These are phyloP conservation scores for Coremacera marginata DNA, from an alignment of 2,888 invertebrate species.

Conservation along the genomic window DNA sequence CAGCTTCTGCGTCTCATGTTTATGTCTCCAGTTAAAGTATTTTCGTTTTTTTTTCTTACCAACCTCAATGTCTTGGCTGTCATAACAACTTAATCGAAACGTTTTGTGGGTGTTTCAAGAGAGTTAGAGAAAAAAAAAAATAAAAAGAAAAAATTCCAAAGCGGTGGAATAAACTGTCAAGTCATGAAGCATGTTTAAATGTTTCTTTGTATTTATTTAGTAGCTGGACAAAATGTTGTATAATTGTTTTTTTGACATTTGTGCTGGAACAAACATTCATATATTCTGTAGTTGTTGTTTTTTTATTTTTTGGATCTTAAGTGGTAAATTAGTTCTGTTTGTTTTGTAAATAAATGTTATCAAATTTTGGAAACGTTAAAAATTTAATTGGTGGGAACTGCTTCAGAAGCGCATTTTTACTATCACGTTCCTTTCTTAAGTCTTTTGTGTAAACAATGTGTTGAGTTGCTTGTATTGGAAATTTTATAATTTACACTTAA, in stretches of 20 bases:
- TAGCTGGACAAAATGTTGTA: constrained; percentile 6
- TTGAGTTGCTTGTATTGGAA: too few relatives aligned
- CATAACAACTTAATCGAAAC: constrained; percentile 32
- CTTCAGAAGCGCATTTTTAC: too few relatives aligned
- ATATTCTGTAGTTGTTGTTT: not conserved
- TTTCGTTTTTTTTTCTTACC: too few relatives aligned
- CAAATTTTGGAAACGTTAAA: too few relatives aligned
- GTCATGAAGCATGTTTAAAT: constrained; percentile 2
- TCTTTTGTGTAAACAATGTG: too few relatives aligned
- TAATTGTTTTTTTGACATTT: not conserved
- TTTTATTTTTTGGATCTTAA: not conserved
- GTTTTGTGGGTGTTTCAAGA: constrained; percentile 10
- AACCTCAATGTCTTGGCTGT: constrained; percentile 5
- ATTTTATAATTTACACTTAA: too few relatives aligned
- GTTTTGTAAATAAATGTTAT: constrained; percentile 10
- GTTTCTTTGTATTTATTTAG: constrained; percentile 1
- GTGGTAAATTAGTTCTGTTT: constrained; percentile 10
- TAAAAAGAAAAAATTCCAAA: not conserved
- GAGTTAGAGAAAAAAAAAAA: not conserved
- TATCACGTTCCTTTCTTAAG: too few relatives aligned
- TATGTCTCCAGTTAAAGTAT: not conserved
- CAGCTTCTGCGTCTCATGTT: constrained; percentile 13
- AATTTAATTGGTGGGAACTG: too few relatives aligned
- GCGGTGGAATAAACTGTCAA: not conserved
- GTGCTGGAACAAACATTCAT: not conserved